Evolutionary conservation across 2,113 vertebrate species (phyloP), one percentile per base, ranked within the genome.

Genomic region (Corythoichthys intestinalis): DNA sequence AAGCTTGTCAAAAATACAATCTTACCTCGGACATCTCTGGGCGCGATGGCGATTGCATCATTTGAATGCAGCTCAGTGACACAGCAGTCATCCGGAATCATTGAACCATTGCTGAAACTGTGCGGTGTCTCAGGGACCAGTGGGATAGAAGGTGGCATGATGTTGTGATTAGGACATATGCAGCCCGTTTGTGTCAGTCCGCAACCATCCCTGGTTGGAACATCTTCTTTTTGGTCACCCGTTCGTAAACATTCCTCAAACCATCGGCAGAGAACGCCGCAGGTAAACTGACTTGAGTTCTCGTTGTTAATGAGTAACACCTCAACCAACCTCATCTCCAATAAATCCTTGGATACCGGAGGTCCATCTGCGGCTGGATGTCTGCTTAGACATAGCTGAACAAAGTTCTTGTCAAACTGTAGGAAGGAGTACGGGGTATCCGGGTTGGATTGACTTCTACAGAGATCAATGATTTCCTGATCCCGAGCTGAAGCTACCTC

Each of bases 391-490:
- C 97, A 98, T 13, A 99, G 85, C 81, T 98, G 97, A 78, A 99
- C 94, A 0, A 98, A 99, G 91, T 98, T 98, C 92, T 98, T 99
- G 89, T 99, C 97, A 3, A 99, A 98, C 75, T 98, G 96, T 69
- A 96, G 91, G 88, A 99, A 97, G 71, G 95, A 91, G 72, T 96
- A 94, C 2, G 94, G 94, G 34, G 90, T 91, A 0, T 86, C 85
- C 61, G 78, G 68, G 74, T 62, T 71, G 13, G 77, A 70, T 11
- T 91, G 76, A 39, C 87, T 90, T 1, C 91, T 88, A 35, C 97
- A 98, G 48, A 96, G 93, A 85, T 98, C 93, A 69, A 96, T 75
- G 34, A 94, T 90, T 6, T 94, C 93, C 11, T 90, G 89, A 75
- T 94, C 92, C 34, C 70, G 81, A 38, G 90, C 85, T 0, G 83